phyloP scores from a whole-genome alignment of 1,140 invertebrate genomes.

The Drosophila yakuba region DNA sequence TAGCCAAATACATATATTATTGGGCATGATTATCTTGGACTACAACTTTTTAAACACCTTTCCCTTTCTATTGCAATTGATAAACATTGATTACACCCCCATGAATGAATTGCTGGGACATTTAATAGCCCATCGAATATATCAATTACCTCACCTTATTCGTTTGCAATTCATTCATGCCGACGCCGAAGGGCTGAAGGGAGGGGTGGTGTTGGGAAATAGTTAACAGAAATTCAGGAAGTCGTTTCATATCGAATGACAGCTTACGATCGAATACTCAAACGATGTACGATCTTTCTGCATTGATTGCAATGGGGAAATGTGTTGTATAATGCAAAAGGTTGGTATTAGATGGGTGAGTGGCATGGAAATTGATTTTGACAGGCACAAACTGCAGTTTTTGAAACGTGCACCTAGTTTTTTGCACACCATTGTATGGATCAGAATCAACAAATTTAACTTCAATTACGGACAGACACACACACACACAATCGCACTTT shows the following conservation, averaged over 20 bases:
- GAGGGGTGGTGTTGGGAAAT: neutral
- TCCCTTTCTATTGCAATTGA: neutral
- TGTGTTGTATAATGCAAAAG: neutral
- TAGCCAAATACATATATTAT: neutral
- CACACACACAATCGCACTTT: slow-evolving; percentile 29
- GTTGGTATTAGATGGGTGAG: neutral
- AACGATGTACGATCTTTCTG: neutral
- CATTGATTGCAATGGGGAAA: slow-evolving; percentile 6
- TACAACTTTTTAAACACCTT: neutral
- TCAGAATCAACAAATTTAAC: slow-evolving; percentile 32
- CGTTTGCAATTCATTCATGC: slow-evolving; percentile 10
- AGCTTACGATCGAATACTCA: slow-evolving; percentile 11
- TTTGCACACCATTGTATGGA: slow-evolving; percentile 15
- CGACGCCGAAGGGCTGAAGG: neutral
- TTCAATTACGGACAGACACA: slow-evolving; percentile 37
- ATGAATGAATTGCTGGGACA: slow-evolving; percentile 10
- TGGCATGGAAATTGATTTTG: neutral
- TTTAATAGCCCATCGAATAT: slow-evolving; percentile 13
- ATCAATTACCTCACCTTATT: slow-evolving; percentile 10
- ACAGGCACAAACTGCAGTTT: neutral
- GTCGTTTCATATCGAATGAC: slow-evolving; percentile 28
- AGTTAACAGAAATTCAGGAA: slow-evolving; percentile 38
- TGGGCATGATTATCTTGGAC: too few species aligned
- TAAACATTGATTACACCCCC: neutral
- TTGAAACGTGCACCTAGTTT: neutral